Base-by-base conservation (phyloP, 2,797 vertebrate genomes). In the Aotus griseimembra region DNA sequence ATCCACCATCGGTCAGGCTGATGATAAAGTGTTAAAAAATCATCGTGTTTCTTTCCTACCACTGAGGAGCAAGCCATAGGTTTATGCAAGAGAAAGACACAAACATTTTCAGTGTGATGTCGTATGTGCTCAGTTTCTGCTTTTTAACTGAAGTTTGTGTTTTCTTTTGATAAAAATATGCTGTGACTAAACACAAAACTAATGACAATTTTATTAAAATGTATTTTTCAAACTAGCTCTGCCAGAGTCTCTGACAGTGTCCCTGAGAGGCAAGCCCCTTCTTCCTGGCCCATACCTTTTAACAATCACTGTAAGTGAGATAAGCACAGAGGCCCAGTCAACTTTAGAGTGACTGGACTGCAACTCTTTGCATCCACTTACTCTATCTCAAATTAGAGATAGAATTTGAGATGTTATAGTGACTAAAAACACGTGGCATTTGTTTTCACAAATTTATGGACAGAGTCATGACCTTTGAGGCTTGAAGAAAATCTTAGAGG, bases 1-100 rank as follows among this genome's bases (percentile, higher is more conserved):
- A 70, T 50, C 67, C 46, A 96, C 85, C 41, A 95, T 11, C 46
- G 70, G 57, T 95, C 80, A 82, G 39, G 70, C 77, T 88, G 50
- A 64, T 95, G 88, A 94, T 91, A 72, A 64, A 87, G 33, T 80
- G 48, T 92, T 82, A 88, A 96, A 97, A 96, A 96, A 70, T 39
- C 90, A 88, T 90, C 46, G 10, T 48, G 41, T 95, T 93, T 92
- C 44, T 14, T 81, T 81, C 50, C 73, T 55, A 57, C 33, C 39
- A 58, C 4, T 22, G 67, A 80, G 39, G 52, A 33, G 0, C 22
- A 83, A 52, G 14, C n/a, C 15, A 11, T 5, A n/a, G 17, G n/a
- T 58, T 76, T 33, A 12, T 7, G 2, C 7, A 44, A 20, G 81
- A 70, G 39, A 95, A 85, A 83, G 11, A 22, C 4, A 64, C 2